Conservation (phyloP, 2,113 vertebrate species). For the Urocitellus parryii region DNA sequence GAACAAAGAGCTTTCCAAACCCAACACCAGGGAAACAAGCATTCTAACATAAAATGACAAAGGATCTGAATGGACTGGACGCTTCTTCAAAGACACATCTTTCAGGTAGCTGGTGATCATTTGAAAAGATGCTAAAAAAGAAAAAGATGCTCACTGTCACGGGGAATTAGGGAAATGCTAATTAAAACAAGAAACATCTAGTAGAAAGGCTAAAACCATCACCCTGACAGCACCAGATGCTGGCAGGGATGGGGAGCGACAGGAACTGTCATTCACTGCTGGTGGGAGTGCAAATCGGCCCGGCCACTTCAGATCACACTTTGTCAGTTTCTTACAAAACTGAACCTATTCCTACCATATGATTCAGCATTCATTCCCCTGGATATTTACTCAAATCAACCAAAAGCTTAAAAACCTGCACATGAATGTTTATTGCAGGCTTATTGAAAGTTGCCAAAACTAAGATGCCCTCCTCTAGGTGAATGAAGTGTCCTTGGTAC, state of each 20-base stretch:
- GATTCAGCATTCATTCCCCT: background rate
- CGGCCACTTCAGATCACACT: background rate
- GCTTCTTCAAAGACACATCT: background rate
- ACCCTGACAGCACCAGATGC: background rate
- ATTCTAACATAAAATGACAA: background rate
- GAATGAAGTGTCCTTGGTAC: background rate
- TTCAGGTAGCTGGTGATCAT: background rate
- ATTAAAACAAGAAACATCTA: background rate
- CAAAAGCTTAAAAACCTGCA: background rate
- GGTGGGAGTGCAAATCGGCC: background rate
- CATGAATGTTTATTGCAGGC: background rate
- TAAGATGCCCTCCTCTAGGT: background rate
- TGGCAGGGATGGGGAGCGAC: background rate
- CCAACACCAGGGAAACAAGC: background rate
- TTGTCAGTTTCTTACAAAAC: background rate
- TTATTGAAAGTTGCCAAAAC: background rate
- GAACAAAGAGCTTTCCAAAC: background rate
- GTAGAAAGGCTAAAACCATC: background rate
- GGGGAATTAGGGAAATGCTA: background rate
- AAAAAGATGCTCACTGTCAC: background rate
- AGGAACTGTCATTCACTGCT: background rate
- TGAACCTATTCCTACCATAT: too few relatives aligned
- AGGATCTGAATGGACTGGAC: background rate
- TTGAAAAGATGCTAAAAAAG: background rate
- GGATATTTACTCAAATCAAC: background rate